Base-by-base conservation (phyloP, 2,797 vertebrate species). In the Tenualosa thibaudeaui region DNA sequence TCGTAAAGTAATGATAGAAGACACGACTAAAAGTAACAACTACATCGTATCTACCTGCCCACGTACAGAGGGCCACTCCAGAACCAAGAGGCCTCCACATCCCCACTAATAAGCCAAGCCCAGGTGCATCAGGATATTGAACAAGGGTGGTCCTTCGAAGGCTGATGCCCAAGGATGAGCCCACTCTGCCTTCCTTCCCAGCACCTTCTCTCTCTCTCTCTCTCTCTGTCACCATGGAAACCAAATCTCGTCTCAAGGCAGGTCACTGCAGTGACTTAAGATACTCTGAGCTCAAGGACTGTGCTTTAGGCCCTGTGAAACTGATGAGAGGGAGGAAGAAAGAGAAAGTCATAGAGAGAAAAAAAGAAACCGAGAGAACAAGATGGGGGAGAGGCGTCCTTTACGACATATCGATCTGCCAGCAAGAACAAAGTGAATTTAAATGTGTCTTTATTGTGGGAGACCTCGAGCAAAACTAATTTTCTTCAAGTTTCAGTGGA, bases 341-440 rank as follows among this genome's bases (percentile, higher is more conserved):
- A 65, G n/a, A 65, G 62, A 26, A 9, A 65, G 24, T 19, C 1
- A 65, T 2, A 26, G 7, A 65, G 60, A 26, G 22, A 65, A 75
- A n/a, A 65, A 65, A 71, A 15, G 17, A 71, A 26, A 37, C 5
- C 37, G 86, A 84, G 37, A 84, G 86, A 49, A 53, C n/a, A 26
- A 87, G 82, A 84, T 87, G 85, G 85, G 82, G 87, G 84, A 82
- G 81, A n/a, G 85, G 68, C 85, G 68, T 87, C 81, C 81, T 87
- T 87, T 87, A 84, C 83, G 50, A 62, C 84, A 86, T 75, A 88
- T 86, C 82, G 85, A 85, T 71, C 81, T 86, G 81, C 81, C 51
- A 50, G 12, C 13, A 56, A 88, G 84, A 90, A 90, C 87, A 88
- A 89, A 88, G 83, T 85, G 85, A 87, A 90, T 89, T 86, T 86